Evolutionary conservation across 2,113 vertebrate genomes (phyloP).

Genomic region (Elanus axillaris): DNA sequence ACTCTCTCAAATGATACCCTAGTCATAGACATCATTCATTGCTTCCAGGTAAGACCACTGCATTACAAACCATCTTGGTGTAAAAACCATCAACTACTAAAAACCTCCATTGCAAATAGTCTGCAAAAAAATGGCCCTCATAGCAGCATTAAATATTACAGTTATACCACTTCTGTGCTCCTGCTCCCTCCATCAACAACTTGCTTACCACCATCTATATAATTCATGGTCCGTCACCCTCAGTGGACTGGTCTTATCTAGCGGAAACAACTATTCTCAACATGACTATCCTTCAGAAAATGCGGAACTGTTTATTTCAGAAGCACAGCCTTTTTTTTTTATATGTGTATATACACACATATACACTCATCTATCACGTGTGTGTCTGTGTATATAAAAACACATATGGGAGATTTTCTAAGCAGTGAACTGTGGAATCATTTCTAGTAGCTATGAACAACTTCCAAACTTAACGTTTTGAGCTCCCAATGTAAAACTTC

Average conservation of each 20-base stretch:
- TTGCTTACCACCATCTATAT: neutral
- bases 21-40: neutral
- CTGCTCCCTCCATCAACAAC: neutral
- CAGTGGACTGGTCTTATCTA: neutral
- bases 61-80: neutral
- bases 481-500: neutral
- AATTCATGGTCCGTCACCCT: no score
- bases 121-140: neutral
- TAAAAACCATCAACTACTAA: neutral
- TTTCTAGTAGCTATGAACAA: neutral
- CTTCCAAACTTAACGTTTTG: neutral
- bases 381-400: fast-evolving
- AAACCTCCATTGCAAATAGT: neutral
- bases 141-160: neutral
- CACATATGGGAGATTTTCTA: neutral
- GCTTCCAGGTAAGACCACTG: neutral
- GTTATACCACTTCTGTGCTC: neutral
- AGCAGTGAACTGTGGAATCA: neutral
- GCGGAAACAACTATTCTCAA: neutral
- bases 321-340: neutral
- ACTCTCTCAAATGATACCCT: neutral
- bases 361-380: neutral
- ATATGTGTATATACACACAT: neutral
- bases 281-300: neutral
- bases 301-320: neutral